phyloP scores from a whole-genome alignment of 2,113 vertebrate genomes.

The Lonchura striata region DNA sequence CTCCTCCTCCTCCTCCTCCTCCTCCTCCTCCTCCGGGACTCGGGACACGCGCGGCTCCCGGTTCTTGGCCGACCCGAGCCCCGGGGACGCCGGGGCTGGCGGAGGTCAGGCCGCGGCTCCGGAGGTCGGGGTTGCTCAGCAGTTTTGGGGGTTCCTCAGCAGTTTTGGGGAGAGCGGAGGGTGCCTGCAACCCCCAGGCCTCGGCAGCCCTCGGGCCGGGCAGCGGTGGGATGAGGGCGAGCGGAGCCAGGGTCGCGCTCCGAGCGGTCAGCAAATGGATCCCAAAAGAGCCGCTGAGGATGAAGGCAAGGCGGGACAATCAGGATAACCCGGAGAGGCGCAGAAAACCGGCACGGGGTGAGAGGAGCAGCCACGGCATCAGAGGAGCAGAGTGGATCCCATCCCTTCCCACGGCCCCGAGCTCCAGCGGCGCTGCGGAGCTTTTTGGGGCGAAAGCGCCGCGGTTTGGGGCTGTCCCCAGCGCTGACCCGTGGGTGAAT shows the following conservation, averaged over 20 bases:
- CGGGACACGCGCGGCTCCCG: not conserved
- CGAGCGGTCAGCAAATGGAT: not conserved
- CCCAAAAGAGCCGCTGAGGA: slow-evolving; percentile 34
- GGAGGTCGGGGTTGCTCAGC: fast-evolving
- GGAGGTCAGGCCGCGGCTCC: not conserved
- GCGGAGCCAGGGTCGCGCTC: not conserved
- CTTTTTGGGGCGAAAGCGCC: not conserved
- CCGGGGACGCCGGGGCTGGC: not conserved
- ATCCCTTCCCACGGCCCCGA: fast-evolving
- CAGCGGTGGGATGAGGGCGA: fast-evolving
- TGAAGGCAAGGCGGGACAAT: not conserved
- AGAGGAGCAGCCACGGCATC: not conserved
- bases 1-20: not conserved
- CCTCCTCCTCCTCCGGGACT: too few relatives aligned
- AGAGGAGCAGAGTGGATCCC: not conserved
- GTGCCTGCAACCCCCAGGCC: not conserved
- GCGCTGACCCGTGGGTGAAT: not conserved
- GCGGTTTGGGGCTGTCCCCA: not conserved
- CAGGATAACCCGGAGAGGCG: not conserved
- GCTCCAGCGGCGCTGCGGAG: fast-evolving
- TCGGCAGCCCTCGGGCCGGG: fast-evolving
- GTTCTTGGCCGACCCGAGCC: not conserved
- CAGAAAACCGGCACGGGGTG: not conserved
- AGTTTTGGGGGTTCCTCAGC: not conserved
- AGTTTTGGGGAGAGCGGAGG: fast-evolving